Evolutionary conservation across 23 tunicate species (phyloP).

Genomic region (Trididemnum clinides): DNA sequence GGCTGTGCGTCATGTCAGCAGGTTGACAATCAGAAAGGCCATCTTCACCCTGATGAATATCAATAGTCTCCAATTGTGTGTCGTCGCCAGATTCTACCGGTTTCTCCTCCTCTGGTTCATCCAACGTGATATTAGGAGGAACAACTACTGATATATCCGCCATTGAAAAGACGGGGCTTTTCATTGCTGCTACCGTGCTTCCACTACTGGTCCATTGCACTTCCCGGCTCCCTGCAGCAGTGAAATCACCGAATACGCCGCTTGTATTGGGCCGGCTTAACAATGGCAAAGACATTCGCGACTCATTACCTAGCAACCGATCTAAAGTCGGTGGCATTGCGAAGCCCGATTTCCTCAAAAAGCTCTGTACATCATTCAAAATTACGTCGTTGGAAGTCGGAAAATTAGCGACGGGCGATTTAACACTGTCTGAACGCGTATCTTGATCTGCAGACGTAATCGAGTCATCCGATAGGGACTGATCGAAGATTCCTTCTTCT

Average conservation of each 20-base stretch:
- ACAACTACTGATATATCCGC: slow-evolving; percentile 4
- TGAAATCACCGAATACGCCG: neutral
- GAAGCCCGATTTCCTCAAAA: neutral
- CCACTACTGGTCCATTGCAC: neutral
- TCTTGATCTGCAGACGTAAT: too few relatives aligned
- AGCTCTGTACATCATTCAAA: neutral
- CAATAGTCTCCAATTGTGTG: neutral
- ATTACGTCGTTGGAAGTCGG: neutral
- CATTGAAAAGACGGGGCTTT: slow-evolving; percentile 8
- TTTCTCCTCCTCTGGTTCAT: neutral
- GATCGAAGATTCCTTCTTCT: too few relatives aligned
- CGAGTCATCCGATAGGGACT: too few relatives aligned
- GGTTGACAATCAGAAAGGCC: too few relatives aligned
- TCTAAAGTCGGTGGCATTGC: neutral
- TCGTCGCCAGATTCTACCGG: neutral
- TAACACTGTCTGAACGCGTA: too few relatives aligned
- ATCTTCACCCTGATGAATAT: too few relatives aligned
- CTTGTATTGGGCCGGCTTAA: neutral
- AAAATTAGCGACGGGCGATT: too few relatives aligned
- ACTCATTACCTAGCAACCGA: neutral
- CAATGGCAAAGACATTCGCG: neutral
- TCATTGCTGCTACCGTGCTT: neutral
- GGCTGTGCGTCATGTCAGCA: too few relatives aligned
- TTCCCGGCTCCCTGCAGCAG: neutral
- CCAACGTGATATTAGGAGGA: neutral